These are phyloP conservation scores for Drosophila leontia DNA, from an alignment of 1,140 invertebrate genomes.

Conservation along the genomic window DNA sequence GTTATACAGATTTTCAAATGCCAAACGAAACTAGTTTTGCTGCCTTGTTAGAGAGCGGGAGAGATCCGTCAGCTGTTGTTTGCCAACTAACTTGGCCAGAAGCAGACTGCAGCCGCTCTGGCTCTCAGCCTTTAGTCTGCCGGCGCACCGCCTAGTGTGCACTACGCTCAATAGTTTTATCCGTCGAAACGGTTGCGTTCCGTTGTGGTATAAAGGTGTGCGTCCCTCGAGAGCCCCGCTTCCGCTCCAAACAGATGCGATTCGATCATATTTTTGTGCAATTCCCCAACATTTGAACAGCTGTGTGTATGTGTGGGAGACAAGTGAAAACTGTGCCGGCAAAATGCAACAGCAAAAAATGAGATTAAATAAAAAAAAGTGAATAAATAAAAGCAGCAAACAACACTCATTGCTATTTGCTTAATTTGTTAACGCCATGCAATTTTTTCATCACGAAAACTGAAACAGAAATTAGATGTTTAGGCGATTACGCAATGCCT, in stretches of 20 bases:
- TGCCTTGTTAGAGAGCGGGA: constrained; percentile 39
- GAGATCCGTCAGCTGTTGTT: constrained; percentile 70
- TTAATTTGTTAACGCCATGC: constrained; percentile 73
- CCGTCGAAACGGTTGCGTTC: constrained; percentile 51
- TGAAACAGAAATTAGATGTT: constrained; percentile 40
- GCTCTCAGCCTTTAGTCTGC: constrained; percentile 56
- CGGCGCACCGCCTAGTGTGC: constrained; percentile 76
- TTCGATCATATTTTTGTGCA: constrained; percentile 39
- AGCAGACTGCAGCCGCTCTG: constrained; percentile 46
- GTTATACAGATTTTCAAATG: constrained; percentile 58
- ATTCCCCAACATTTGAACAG: constrained; percentile 62
- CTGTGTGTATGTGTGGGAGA: constrained; percentile 44
- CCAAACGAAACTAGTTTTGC: constrained; percentile 77
- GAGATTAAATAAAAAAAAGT: constrained; percentile 9
- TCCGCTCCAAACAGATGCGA: neutral
- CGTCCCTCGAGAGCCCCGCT: neutral
- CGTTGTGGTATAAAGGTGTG: constrained; percentile 33
- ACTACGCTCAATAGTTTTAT: constrained; percentile 61
- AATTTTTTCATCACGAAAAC: constrained; percentile 58
- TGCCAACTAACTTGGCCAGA: constrained; percentile 61
- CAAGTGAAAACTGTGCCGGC: constrained; percentile 43
- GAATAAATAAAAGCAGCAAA: constrained; percentile 47
- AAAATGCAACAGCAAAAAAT: constrained; percentile 21
- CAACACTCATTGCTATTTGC: constrained; percentile 66
- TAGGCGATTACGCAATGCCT: constrained; percentile 59